A percentile compares a stretch with the other conserved stretches of the same genome.
Conservation (phyloP, 2,888 invertebrate species). For the Digitonthophagus gazella region DNA sequence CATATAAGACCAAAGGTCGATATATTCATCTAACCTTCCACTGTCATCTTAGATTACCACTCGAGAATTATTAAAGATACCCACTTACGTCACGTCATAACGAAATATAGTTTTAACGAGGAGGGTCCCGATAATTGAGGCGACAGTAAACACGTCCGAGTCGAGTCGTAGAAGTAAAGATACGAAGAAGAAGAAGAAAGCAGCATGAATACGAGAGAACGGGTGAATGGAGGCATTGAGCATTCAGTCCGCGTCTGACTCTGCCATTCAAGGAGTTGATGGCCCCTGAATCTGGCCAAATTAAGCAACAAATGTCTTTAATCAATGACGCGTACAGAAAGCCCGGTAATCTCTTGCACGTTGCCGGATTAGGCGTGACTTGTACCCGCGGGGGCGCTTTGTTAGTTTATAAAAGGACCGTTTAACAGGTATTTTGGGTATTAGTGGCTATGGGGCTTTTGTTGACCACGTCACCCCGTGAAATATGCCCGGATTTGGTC, state of each 20-base stretch:
- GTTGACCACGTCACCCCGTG: conserved; percentile 27
- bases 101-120: not conserved
- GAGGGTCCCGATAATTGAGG: not conserved
- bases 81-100: not conserved
- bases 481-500: not conserved
- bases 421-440: conserved; percentile 47
- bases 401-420: conserved; percentile 42
- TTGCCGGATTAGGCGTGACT: conserved; percentile 43
- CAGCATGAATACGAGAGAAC: conserved; percentile 25
- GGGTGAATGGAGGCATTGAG: conserved; percentile 31
- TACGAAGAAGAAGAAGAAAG: conserved; percentile 1
- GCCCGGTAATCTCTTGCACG: conserved; percentile 45
- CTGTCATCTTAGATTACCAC: not conserved
- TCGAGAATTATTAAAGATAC: not conserved
- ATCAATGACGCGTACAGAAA: conserved; percentile 46
- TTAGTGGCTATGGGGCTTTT: conserved; percentile 37
- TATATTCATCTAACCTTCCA: too few species aligned
- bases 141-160: conserved; percentile 12
- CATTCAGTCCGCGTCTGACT: conserved; percentile 42
- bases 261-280: conserved; percentile 39
- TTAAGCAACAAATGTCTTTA: conserved; percentile 50
- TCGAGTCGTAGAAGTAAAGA: conserved; percentile 14
- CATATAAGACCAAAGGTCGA: too few species aligned
- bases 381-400: conserved; percentile 41
- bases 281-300: conserved; percentile 44